A percentile compares a stretch with the other conserved stretches of the same genome.
Conservation (phyloP, 2,797 vertebrate species). For the Heteromormyrus szaboi region DNA sequence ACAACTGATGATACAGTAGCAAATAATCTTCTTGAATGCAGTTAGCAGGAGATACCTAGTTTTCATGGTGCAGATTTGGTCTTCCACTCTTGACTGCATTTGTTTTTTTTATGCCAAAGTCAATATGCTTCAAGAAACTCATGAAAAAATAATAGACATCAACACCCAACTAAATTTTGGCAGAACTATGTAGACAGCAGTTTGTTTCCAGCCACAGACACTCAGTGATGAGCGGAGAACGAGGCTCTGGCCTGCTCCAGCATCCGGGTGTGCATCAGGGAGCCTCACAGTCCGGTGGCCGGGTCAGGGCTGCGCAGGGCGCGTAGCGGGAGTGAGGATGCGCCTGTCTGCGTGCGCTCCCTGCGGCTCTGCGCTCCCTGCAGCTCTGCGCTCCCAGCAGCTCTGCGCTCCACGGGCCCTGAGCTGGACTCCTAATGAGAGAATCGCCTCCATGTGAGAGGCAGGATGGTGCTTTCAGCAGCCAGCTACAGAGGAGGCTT, state of each 20-base stretch:
- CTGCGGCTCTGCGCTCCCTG: background rate
- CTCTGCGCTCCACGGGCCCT: background rate
- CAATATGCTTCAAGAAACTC: background rate
- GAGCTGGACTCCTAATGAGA: constrained; percentile 30
- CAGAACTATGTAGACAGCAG: background rate
- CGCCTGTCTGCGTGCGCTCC: background rate
- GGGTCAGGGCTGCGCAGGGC: background rate
- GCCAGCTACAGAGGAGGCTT: background rate
- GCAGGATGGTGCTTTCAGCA: constrained; percentile 40
- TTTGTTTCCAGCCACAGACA: background rate
- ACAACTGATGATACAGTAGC: background rate
- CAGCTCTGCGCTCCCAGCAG: background rate
- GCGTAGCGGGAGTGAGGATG: background rate
- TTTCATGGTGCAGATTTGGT: background rate
- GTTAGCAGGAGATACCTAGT: background rate
- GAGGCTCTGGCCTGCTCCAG: background rate
- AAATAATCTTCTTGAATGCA: background rate
- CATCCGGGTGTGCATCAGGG: background rate
- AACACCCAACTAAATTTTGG: background rate
- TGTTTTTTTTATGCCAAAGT: background rate
- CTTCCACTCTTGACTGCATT: background rate
- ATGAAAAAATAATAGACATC: constrained; percentile 13
- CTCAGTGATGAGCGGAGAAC: background rate
- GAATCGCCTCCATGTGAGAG: constrained; percentile 29
- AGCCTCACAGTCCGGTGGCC: background rate